A percentile compares a stretch with the other conserved stretches of the same genome.
phyloP scores from a whole-genome alignment of 2,113 vertebrate genomes.

The Caretta caretta region DNA sequence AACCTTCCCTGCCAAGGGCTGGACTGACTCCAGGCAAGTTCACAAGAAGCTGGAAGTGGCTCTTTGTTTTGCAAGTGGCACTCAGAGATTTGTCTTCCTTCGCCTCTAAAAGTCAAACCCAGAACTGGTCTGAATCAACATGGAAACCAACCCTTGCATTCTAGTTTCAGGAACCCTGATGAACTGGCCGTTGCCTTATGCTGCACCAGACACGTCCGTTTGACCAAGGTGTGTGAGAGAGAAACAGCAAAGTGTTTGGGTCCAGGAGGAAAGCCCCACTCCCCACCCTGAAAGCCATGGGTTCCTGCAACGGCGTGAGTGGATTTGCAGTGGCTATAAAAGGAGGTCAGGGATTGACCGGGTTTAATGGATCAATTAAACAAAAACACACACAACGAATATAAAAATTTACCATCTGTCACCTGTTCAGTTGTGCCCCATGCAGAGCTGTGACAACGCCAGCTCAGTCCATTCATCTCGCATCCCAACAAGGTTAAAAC shows the following conservation, averaged over 20 bases:
- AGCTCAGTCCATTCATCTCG: neutral
- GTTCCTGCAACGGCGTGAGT: neutral
- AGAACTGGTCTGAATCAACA: neutral
- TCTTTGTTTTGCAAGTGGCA: too few species aligned
- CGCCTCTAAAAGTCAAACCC: neutral
- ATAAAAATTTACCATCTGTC: conserved; percentile 47
- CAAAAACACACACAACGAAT: conserved; percentile 59
- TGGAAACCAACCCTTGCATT: neutral
- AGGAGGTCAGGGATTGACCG: conserved; percentile 67
- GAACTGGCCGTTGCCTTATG: neutral
- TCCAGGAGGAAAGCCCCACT: neutral
- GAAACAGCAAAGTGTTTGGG: neutral
- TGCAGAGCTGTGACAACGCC: conserved; percentile 4
- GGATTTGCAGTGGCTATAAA: conserved; percentile 59
- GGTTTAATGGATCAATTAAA: conserved; percentile 71
- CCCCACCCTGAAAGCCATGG: neutral
- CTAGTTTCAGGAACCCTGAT: neutral
- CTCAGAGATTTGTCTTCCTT: neutral
- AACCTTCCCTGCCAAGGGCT: too few species aligned
- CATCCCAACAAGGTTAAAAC: neutral
- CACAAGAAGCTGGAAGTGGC: too few species aligned
- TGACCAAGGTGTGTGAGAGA: neutral
- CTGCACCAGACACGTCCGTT: neutral
- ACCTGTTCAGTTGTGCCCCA: neutral
- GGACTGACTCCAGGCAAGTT: too few species aligned